Conservation (phyloP, 2,888 invertebrate genomes). For the Chymomyza procnemis region DNA sequence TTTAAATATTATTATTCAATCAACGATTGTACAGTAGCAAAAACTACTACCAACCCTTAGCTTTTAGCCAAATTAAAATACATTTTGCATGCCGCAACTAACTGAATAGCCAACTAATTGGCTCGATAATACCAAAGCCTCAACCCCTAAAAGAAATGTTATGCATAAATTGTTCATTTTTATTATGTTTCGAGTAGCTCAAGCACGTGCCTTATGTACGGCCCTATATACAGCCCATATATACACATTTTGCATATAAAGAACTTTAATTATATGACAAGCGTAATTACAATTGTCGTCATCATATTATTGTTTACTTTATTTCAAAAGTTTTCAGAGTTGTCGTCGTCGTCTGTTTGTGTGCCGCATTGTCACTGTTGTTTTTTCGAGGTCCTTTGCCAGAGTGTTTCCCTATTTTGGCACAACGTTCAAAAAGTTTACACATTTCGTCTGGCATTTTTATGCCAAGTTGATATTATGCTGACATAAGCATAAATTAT, state of each 20-base stretch:
- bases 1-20: slow-evolving; percentile 48
- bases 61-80: slow-evolving; percentile 8
- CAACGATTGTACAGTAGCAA: slow-evolving; percentile 21
- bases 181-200: slow-evolving; percentile 20
- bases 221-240: too few relatives aligned
- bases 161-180: slow-evolving; percentile 28
- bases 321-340: slow-evolving; percentile 44
- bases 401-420: slow-evolving; percentile 40
- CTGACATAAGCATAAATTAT: slow-evolving; percentile 56
- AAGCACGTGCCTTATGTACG: slow-evolving; percentile 36
- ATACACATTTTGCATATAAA: neutral
- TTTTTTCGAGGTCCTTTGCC: neutral
- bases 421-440: slow-evolving; percentile 46
- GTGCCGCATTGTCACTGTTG: neutral
- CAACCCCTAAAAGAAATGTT: neutral
- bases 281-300: slow-evolving; percentile 56
- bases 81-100: neutral
- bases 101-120: slow-evolving; percentile 7
- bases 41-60: neutral
- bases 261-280: slow-evolving; percentile 17
- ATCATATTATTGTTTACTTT: slow-evolving; percentile 61
- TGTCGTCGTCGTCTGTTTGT: neutral
- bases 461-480: slow-evolving; percentile 46
- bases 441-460: slow-evolving; percentile 48
- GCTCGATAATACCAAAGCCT: neutral